Conservation (phyloP, 23 tunicate species). For the Pegea sp. region DNA sequence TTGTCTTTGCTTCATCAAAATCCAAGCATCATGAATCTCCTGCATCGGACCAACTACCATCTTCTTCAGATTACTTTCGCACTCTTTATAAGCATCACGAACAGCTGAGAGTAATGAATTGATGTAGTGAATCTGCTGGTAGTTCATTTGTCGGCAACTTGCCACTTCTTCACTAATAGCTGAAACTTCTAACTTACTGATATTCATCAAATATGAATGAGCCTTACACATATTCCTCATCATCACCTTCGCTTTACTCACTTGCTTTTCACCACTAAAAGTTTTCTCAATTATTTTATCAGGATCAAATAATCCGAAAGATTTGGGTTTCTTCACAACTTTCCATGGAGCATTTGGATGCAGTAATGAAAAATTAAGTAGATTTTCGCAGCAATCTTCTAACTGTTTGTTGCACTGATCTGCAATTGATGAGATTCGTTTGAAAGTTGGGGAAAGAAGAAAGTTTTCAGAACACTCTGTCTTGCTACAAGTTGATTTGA, state of each 20-base stretch:
- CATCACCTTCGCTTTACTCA: not conserved
- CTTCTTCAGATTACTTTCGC: conserved; percentile 9
- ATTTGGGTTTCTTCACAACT: conserved; percentile 9
- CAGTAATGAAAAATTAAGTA: conserved; percentile 44
- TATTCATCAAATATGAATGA: conserved; percentile 32
- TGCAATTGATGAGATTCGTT: conserved; percentile 2
- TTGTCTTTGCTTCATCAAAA: conserved; percentile 13
- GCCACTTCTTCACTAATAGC: conserved; percentile 11
- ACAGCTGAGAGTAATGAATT: conserved; percentile 12
- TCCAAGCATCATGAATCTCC: conserved; percentile 32
- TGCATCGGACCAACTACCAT: conserved; percentile 18
- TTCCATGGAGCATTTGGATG: conserved; percentile 84
- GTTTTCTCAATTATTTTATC: conserved; percentile 7
- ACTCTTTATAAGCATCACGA: conserved; percentile 13
- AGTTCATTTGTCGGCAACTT: conserved; percentile 1
- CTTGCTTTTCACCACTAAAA: conserved; percentile 3
- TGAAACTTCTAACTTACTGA: conserved; percentile 12
- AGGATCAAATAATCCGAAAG: conserved; percentile 25
- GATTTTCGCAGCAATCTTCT: conserved; percentile 40
- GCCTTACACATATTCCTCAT: conserved; percentile 17
- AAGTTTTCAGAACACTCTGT: conserved; percentile 1
- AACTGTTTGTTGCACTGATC: conserved; percentile 12
- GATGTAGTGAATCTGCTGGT: conserved; percentile 16
- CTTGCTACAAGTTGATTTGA: not conserved
- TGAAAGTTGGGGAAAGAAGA: conserved; percentile 10